A percentile compares a stretch with the other conserved stretches of the same genome.
phyloP scores from a whole-genome alignment of 2,888 invertebrate genomes.

The Cylindroiulus punctatus region DNA sequence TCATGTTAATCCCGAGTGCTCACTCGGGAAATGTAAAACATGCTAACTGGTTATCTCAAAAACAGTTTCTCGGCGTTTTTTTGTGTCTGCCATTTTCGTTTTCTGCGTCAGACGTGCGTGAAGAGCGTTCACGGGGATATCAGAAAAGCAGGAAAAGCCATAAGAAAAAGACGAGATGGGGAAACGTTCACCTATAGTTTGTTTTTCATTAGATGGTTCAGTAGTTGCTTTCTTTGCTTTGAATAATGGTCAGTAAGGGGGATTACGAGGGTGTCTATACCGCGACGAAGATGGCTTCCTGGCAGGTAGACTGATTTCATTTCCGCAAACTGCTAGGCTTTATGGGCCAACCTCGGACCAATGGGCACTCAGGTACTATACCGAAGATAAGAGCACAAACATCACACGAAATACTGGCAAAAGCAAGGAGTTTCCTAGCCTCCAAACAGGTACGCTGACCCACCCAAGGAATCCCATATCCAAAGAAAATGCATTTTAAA shows the following conservation, averaged over 20 bases:
- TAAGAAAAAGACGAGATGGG: not conserved
- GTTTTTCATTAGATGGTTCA: conserved; percentile 34
- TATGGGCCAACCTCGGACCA: not conserved
- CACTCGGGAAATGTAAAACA: conserved; percentile 29
- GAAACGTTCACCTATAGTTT: not conserved
- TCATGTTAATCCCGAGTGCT: conserved; percentile 24
- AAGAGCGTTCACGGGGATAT: not conserved
- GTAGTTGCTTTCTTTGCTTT: conserved; percentile 31
- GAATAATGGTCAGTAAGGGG: conserved; percentile 16
- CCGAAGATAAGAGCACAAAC: too few species aligned
- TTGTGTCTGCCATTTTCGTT: conserved; percentile 2
- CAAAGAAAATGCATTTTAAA: too few species aligned
- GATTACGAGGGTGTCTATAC: not conserved
- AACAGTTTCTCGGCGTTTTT: conserved; percentile 17
- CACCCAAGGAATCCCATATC: too few species aligned
- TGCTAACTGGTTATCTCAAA: conserved; percentile 38
- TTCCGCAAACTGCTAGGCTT: not conserved
- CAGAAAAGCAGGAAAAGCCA: not conserved
- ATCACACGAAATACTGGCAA: too few species aligned
- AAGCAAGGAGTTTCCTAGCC: not conserved
- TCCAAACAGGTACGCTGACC: not conserved
- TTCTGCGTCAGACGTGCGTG: not conserved
- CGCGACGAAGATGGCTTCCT: not conserved
- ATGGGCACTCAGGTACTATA: conserved; percentile 22
- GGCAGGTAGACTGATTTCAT: conserved; percentile 38